Base-by-base conservation (phyloP, 2,888 invertebrate species). In the Lottia gigantea region DNA sequence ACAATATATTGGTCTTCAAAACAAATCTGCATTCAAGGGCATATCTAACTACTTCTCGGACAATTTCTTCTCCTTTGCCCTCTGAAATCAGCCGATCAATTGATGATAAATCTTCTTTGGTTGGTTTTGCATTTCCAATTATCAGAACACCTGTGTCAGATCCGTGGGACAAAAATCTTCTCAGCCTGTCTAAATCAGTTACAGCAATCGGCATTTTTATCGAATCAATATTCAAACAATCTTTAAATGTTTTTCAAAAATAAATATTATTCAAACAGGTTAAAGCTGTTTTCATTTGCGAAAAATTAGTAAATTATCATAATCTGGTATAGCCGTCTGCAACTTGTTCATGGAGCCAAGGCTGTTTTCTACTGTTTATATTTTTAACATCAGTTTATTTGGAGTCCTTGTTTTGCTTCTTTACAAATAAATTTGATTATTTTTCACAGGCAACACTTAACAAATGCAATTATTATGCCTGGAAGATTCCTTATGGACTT, bases 1-100 rank as follows among this genome's bases (percentile, higher is more conserved):
- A 92, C 62, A 93, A 90, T 26, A 92, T 87, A 25, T 84, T 66
- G 23, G 68, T 68, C 12, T 68, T 77, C 8, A 67, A 68, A n/a
- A 92, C 91, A 63, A 84, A 81, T n/a, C 84, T 74, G n/a, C 81
- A 81, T 6, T 79, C 76, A 19, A 75, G 19, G n/a, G 82, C 80
- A 70, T 83, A 83, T 19, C 78, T 76, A 31, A 79, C 68, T 6
- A 88, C 78, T 72, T 85, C 85, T 40, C 75, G 66, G 25, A 88
- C 79, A 46, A 88, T 75, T 71, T 85, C 75, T 55, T 74, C 76
- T 2, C 85, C 88, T 55, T 82, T 80, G 14, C 82, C 83, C 16
- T 73, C 66, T 16, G 82, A 74, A 55, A 88, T 81, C 66, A 88
- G 80, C 45, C 79, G 73, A 46, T 77, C 71, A 49, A 88, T 74